phyloP scores from a whole-genome alignment of 2,113 vertebrate genomes.

The Chloroceryle aenea region DNA sequence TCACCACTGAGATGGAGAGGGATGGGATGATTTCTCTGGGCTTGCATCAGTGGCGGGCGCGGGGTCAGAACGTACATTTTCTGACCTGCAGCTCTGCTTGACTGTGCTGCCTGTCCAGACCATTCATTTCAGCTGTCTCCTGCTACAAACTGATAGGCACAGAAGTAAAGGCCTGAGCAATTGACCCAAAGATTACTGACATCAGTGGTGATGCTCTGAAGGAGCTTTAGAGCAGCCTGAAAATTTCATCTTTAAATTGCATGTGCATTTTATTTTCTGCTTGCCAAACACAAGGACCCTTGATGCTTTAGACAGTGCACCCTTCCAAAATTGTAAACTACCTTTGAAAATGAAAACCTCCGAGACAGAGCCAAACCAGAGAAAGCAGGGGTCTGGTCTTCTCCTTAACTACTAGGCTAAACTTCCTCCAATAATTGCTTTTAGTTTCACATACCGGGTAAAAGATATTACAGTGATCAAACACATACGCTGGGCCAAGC shows the following conservation, averaged over 20 bases:
- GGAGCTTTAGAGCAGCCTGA: neutral
- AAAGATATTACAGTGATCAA: neutral
- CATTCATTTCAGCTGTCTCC: neutral
- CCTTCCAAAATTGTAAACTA: neutral
- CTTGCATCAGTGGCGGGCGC: neutral
- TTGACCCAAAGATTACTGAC: neutral
- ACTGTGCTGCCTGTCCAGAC: neutral
- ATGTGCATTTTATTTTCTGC: neutral
- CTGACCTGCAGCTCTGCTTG: constrained; percentile 12
- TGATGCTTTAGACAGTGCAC: neutral
- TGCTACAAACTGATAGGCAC: neutral
- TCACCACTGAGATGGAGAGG: neutral
- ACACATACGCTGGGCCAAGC: neutral
- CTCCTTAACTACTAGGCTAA: neutral
- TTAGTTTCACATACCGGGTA: neutral
- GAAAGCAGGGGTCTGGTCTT: neutral
- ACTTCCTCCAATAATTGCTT: neutral
- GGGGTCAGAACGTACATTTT: constrained; percentile 11
- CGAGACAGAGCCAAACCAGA: neutral
- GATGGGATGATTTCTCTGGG: neutral
- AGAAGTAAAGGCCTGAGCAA: neutral
- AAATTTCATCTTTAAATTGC: neutral
- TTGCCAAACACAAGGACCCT: neutral
- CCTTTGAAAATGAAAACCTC: neutral
- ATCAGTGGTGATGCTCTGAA: neutral